phyloP scores from a whole-genome alignment of 2,888 invertebrate genomes.

The Baccha elongata region DNA sequence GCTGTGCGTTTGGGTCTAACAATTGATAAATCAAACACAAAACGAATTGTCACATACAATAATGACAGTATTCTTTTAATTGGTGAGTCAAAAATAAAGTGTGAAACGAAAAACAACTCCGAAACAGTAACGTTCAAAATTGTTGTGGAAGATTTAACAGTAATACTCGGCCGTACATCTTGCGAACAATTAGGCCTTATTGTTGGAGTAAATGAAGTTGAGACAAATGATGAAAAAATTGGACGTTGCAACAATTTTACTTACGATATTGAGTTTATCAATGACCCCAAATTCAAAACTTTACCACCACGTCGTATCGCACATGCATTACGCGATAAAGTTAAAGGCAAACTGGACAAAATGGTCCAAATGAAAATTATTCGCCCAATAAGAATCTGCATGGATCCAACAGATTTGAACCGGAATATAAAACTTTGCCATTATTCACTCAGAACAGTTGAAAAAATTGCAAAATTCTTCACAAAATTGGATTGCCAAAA shows the following conservation, averaged over 20 bases:
- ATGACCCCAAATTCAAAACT: slow-evolving; percentile 39
- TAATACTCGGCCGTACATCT: slow-evolving; percentile 7
- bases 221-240: no score
- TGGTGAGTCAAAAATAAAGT: slow-evolving; percentile 4
- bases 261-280: slow-evolving; percentile 49
- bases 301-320: no score
- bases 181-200: slow-evolving; percentile 2
- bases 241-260: no score
- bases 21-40: slow-evolving; percentile 20
- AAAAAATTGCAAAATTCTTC: slow-evolving; percentile 28
- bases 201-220: slow-evolving; percentile 6
- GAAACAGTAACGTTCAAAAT: background rate
- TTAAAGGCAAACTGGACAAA: slow-evolving; percentile 57
- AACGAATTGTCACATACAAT: slow-evolving; percentile 25
- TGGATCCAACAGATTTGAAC: slow-evolving; percentile 51
- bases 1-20: background rate
- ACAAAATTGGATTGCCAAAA: slow-evolving; percentile 32
- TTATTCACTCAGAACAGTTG: slow-evolving; percentile 40
- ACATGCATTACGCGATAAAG: slow-evolving; percentile 51
- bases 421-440: slow-evolving; percentile 47
- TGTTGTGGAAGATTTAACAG: background rate
- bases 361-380: slow-evolving; percentile 55
- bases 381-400: slow-evolving; percentile 46
- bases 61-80: slow-evolving; percentile 20
- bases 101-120: background rate